Conservation (phyloP, 2,888 invertebrate genomes). For the Strigamia crassipes region DNA sequence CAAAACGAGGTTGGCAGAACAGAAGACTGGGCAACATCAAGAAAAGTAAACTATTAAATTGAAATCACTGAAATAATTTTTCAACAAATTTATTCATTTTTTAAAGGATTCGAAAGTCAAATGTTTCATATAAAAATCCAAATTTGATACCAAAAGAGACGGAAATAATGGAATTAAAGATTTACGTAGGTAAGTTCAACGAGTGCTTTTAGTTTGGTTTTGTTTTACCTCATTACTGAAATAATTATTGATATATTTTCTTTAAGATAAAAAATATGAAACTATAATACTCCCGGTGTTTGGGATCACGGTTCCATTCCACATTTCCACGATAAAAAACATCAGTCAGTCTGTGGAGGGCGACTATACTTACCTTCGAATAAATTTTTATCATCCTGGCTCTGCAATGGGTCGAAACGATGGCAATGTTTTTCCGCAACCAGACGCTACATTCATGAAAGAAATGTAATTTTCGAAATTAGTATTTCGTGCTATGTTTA, state of each 20-base stretch:
- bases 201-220: constrained; percentile 57
- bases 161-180: constrained; percentile 89
- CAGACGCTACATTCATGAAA: constrained; percentile 96
- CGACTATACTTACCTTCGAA: constrained; percentile 94
- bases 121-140: constrained; percentile 89
- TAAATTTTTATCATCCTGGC: constrained; percentile 99
- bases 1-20: constrained; percentile 85
- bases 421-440: constrained; percentile 86
- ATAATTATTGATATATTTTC: constrained; percentile 36
- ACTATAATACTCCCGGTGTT: constrained; percentile 97
- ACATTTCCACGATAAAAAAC: constrained; percentile 98
- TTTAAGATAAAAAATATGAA: constrained; percentile 90
- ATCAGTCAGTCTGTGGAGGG: constrained; percentile 98
- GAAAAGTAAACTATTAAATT: constrained; percentile 60
- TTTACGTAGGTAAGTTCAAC: constrained; percentile 79
- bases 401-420: constrained; percentile 94
- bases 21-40: constrained; percentile 67
- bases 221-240: not conserved
- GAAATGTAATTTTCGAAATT: constrained; percentile 75
- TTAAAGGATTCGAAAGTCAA: constrained; percentile 79
- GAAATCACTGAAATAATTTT: not conserved
- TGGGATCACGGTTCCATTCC: constrained; percentile 95
- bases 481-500: not conserved
- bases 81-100: constrained; percentile 45
- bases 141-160: constrained; percentile 91